Percentiles rank a stretch among this genome's conserved stretches.
phyloP scores from a whole-genome alignment of 2,113 vertebrate genomes.

The Chroicocephalus ridibundus region DNA sequence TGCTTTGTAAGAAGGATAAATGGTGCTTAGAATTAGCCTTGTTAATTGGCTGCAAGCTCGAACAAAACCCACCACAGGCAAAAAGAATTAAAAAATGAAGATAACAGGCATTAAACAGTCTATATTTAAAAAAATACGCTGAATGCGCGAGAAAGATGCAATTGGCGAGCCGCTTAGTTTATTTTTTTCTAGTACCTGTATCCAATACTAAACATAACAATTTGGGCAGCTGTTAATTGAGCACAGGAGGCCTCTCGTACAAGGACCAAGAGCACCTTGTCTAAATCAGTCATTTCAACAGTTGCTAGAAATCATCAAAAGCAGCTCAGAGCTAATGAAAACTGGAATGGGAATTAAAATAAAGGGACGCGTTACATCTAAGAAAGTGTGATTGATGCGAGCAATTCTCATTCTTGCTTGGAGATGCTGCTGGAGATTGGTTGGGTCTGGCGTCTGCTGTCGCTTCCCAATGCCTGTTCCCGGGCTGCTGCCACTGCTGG shows the following conservation, averaged over 20 bases:
- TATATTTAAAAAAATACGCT: not conserved
- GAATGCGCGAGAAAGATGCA: not conserved
- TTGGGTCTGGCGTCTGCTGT: not conserved
- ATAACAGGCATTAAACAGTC: not conserved
- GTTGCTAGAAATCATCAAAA: not conserved
- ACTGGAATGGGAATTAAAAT: not conserved
- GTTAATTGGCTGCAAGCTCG: not conserved
- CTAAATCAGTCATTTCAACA: not conserved
- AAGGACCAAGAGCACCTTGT: not conserved
- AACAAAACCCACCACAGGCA: not conserved
- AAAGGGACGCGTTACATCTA: not conserved
- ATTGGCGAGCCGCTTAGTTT: not conserved
- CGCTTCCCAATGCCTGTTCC: not conserved
- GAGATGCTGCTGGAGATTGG: not conserved
- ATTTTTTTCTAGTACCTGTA: not conserved
- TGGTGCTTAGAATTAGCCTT: not conserved
- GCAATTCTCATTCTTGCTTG: not conserved
- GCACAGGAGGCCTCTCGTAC: not conserved
- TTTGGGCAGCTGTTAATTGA: not conserved
- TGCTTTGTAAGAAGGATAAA: not conserved
- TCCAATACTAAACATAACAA: not conserved
- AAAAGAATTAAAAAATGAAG: not conserved
- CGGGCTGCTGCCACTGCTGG: not conserved
- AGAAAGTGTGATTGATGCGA: not conserved
- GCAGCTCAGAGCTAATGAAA: not conserved